Base-by-base conservation (phyloP, 2,888 invertebrate genomes). In the Polydrusus pterygomalis region DNA sequence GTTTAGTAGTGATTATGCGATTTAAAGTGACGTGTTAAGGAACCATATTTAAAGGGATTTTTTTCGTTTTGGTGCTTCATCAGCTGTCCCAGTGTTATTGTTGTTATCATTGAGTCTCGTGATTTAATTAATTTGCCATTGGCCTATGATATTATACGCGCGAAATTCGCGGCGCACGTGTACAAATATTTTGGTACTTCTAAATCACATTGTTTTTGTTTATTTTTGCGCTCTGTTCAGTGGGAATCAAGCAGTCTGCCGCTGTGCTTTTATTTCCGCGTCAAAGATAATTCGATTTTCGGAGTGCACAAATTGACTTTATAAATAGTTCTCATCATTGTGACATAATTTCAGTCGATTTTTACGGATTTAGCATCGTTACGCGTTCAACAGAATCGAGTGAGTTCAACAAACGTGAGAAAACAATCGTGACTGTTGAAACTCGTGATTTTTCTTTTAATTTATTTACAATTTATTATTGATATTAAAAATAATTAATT, bases 361-460 rank as follows among this genome's bases (percentile, higher is more conserved):
- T 67, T 54, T 51, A 49, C 51, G 17, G 65, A 34, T n/a, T n/a
- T 38, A 54, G 54, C 51, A 40, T 17, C 20, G 34, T 13, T 64
- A 34, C 49, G n/a, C 47, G 47, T 64, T 64, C 64, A 34, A 49
- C 15, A 34, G 64, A 54, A 67, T 54, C 67, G 67, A 40, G 54
- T 67, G 67, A 40, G 54, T 67, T 38, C 64, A 30, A 49, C 17
- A 54, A 67, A 67, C 38, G 51, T 13, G 54, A n/a, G 43, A 17
- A 47, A 30, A 49, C 13, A 13, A 49, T 67, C 67, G 67, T 54
- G 51, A 67, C 40, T 54, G 34, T 8, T 17, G 13, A 67, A 67
- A 67, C 13, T 67, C 67, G 67, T 67, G 67, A 54, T 67, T 65
- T 54, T 65, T 51, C 65, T 38, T 49, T 64, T 47, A 51, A 51